phyloP scores from a whole-genome alignment of 1,140 invertebrate species.

The Lithobius niger region DNA sequence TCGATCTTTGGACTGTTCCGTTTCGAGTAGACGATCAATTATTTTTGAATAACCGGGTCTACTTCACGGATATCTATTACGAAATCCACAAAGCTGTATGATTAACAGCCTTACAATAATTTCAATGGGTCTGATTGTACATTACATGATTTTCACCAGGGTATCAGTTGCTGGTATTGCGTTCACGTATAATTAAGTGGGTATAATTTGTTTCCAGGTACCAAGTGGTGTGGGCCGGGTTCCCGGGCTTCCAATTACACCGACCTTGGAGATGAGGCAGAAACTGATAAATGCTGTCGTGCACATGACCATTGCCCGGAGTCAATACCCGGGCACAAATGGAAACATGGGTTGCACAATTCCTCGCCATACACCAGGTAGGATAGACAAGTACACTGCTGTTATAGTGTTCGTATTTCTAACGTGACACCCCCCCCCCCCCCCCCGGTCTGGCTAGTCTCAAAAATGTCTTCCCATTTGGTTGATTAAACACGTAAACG shows the following conservation, averaged over 20 bases:
- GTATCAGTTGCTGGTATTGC: no score
- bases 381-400: background rate
- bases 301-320: constrained; percentile 59
- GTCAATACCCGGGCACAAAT: constrained; percentile 42
- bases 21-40: no score
- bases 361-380: background rate
- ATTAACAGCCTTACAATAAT: no score
- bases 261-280: constrained; percentile 46
- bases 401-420: constrained; percentile 4
- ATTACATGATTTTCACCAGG: no score
- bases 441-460: background rate
- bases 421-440: no score
- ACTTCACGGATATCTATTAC: no score
- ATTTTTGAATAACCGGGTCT: no score
- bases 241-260: constrained; percentile 43
- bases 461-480: background rate
- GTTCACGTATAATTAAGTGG: no score
- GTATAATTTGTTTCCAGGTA: constrained; percentile 33
- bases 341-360: constrained; percentile 35
- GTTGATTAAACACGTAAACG: background rate
- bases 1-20: no score
- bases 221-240: constrained; percentile 60
- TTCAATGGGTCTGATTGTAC: no score
- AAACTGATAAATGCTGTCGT: constrained; percentile 56
- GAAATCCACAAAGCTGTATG: no score